phyloP scores from a whole-genome alignment of 1,140 invertebrate genomes.

The Caerostris darwini region DNA sequence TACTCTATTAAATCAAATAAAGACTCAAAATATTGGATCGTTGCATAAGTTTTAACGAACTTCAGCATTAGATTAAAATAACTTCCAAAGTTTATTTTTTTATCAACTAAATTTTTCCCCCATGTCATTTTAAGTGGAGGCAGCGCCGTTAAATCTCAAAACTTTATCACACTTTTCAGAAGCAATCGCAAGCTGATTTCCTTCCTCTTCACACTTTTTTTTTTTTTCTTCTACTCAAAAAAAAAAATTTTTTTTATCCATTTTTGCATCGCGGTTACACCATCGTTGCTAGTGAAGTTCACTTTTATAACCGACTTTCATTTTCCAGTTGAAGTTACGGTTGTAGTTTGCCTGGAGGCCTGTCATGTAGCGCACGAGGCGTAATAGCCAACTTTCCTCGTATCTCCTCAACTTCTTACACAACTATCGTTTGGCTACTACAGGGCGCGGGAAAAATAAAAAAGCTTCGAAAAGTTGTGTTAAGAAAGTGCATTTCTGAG shows the following conservation, averaged over 20 bases:
- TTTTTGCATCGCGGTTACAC: neutral
- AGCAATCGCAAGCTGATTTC: neutral
- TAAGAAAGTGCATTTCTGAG: neutral
- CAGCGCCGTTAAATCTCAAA: neutral
- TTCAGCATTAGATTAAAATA: no score
- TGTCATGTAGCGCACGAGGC: neutral
- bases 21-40: no score
- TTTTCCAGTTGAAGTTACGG: conserved; percentile 35
- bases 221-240: neutral
- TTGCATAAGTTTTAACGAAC: no score
- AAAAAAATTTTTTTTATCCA: neutral
- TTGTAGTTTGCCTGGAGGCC: conserved; percentile 10
- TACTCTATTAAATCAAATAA: no score
- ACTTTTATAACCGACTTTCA: conserved; percentile 41
- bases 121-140: neutral
- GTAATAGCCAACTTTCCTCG: conserved; percentile 40
- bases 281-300: conserved; percentile 7
- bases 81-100: no score
- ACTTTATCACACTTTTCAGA: conserved; percentile 14
- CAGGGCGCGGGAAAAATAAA: neutral
- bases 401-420: conserved; percentile 31
- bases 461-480: neutral
- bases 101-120: neutral
- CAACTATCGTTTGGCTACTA: neutral
- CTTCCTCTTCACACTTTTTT: neutral